Percentiles rank a stretch among this genome's conserved stretches.
Conservation (phyloP, 2,888 invertebrate genomes). For the Phymatocera aterrima region DNA sequence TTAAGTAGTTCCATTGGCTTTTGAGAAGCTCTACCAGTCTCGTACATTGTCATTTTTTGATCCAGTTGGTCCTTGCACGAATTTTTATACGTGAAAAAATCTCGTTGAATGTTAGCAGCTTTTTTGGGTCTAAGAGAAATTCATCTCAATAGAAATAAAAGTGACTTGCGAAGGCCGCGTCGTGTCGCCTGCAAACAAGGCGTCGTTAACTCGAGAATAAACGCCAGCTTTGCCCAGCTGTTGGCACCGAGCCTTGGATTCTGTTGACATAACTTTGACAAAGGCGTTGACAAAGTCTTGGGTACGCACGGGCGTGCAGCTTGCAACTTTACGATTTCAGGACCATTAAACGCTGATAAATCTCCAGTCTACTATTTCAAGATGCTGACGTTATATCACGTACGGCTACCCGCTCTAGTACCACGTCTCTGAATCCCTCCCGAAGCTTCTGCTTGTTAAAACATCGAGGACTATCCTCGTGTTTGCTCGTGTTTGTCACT, state of each 20-base stretch:
- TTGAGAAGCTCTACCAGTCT: background rate
- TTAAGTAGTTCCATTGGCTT: background rate
- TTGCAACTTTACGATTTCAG: constrained; percentile 64
- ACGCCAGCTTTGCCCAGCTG: constrained; percentile 68
- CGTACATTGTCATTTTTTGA: background rate
- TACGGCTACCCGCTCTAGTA: background rate
- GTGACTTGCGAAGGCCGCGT: constrained; percentile 20
- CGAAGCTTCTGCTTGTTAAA: constrained; percentile 57
- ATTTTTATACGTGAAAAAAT: too few species aligned
- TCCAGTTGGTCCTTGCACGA: too few species aligned
- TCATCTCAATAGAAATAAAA: background rate
- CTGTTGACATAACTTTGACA: constrained; percentile 73
- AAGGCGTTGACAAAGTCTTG: constrained; percentile 73
- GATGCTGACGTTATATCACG: constrained; percentile 18
- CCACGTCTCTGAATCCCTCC: background rate
- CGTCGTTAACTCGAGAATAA: constrained; percentile 72
- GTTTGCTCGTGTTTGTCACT: constrained; percentile 68
- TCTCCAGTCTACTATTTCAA: constrained; percentile 58
- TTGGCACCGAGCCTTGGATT: constrained; percentile 62
- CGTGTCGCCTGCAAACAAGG: constrained; percentile 66
- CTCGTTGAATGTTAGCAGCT: background rate
- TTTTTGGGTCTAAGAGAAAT: background rate
- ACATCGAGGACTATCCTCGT: constrained; percentile 55
- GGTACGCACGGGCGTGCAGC: constrained; percentile 40
- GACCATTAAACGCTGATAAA: constrained; percentile 71